A percentile compares a stretch with the other conserved stretches of the same genome.
These are phyloP conservation scores for Corbicula japonica DNA, from an alignment of 2,888 invertebrate species.

Conservation along the genomic window DNA sequence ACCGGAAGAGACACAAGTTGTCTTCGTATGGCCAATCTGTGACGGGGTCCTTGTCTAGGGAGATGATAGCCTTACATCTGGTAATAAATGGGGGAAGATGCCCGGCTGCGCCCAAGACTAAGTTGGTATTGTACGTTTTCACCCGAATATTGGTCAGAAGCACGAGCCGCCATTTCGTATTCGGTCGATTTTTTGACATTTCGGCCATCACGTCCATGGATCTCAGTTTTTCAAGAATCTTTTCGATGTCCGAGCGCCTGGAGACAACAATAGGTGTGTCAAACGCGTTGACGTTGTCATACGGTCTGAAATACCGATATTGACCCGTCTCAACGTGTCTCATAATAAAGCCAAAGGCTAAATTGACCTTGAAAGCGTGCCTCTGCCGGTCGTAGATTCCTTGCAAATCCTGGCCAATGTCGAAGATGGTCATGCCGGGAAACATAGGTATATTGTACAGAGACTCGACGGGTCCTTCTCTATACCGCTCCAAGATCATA, in stretches of 20 bases:
- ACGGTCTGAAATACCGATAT: slow-evolving; percentile 30
- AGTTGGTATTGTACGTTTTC: slow-evolving; percentile 32
- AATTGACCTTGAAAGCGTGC: slow-evolving; percentile 47
- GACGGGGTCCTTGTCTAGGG: slow-evolving; percentile 32
- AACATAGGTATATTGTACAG: slow-evolving; percentile 33
- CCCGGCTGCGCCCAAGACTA: neutral
- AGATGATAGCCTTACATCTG: slow-evolving; percentile 9
- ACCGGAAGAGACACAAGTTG: slow-evolving; percentile 44
- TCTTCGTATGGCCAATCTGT: slow-evolving; percentile 18
- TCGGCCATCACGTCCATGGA: slow-evolving; percentile 28
- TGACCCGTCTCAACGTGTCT: slow-evolving; percentile 33
- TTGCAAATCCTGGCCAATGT: slow-evolving; percentile 19
- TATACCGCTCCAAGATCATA: slow-evolving; percentile 27
- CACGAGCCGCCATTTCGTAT: slow-evolving; percentile 28
- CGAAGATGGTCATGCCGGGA: slow-evolving; percentile 20
- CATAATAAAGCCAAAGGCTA: slow-evolving; percentile 40
- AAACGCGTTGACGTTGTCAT: slow-evolving; percentile 27
- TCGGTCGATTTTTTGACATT: slow-evolving; percentile 34
- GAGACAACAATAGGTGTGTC: slow-evolving; percentile 28
- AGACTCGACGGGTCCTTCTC: slow-evolving; percentile 37
- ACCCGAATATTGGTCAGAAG: slow-evolving; percentile 25
- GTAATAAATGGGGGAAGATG: slow-evolving; percentile 23
- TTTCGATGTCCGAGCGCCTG: slow-evolving; percentile 27
- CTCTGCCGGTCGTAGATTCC: slow-evolving; percentile 41
- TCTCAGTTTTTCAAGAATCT: slow-evolving; percentile 17